These are phyloP conservation scores for Deilephila porcellus DNA, from an alignment of 2,888 invertebrate species.

Conservation along the genomic window DNA sequence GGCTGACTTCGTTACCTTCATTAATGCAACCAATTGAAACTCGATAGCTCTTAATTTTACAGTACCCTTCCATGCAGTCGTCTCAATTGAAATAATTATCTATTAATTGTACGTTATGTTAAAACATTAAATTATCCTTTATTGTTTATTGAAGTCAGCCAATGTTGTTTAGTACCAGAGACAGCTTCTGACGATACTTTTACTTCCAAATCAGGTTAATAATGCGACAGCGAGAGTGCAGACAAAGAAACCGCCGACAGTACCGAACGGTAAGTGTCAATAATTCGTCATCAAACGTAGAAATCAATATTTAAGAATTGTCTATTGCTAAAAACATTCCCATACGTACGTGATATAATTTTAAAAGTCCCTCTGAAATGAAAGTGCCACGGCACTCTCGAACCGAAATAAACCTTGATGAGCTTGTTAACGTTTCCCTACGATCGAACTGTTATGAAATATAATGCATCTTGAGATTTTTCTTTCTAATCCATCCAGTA, in stretches of 20 bases:
- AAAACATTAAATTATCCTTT: slow-evolving; percentile 31
- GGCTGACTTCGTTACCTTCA: slow-evolving; percentile 46
- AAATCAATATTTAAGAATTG: slow-evolving; percentile 6
- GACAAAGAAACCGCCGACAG: slow-evolving; percentile 97
- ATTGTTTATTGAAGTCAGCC: slow-evolving; percentile 55
- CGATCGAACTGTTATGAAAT: slow-evolving; percentile 46
- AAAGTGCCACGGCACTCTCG: not conserved
- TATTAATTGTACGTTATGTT: not conserved
- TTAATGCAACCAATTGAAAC: not conserved
- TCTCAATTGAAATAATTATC: not conserved
- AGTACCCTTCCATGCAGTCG: too few species aligned
- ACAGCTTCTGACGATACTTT: slow-evolving; percentile 64
- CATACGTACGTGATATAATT: slow-evolving; percentile 35
- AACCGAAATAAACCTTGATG: not conserved
- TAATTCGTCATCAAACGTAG: not conserved
- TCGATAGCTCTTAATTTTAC: not conserved
- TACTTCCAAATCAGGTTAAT: slow-evolving; percentile 92
- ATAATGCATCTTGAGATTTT: slow-evolving; percentile 79
- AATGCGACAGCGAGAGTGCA: slow-evolving; percentile 99
- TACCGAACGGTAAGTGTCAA: slow-evolving; percentile 92
- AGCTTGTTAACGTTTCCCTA: not conserved
- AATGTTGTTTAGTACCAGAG: slow-evolving; percentile 45
- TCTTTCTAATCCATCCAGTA: slow-evolving; percentile 83
- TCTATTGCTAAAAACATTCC: slow-evolving; percentile 39
- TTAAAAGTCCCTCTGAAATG: not conserved